These are phyloP conservation scores for Oreochromis mossambicus DNA, from an alignment of 2,797 vertebrate genomes.

Conservation along the genomic window DNA sequence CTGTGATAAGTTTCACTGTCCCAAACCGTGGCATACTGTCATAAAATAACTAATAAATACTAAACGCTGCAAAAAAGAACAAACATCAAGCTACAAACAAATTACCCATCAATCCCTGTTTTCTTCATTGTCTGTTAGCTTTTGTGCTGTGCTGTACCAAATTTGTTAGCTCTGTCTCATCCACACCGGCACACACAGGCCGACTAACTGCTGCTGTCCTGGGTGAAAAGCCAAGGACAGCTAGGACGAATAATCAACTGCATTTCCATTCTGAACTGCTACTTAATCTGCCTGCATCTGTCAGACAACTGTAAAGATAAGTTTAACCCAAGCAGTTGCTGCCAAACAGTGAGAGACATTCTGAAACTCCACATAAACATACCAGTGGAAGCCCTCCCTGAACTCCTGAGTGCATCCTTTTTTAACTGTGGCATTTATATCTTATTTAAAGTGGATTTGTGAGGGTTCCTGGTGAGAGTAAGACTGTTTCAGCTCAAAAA, in stretches of 20 bases:
- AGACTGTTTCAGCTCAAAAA: background rate
- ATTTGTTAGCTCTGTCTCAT: background rate
- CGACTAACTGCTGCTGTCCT: background rate
- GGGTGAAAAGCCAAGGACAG: slow-evolving; percentile 42
- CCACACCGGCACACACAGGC: background rate
- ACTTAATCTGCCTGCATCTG: slow-evolving; percentile 37
- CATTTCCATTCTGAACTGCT: slow-evolving; percentile 28
- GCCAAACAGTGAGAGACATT: slow-evolving; percentile 35
- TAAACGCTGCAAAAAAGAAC: background rate
- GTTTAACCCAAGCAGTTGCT: slow-evolving; percentile 49
- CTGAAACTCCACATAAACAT: slow-evolving; percentile 42
- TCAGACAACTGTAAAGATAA: slow-evolving; percentile 65
- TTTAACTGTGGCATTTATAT: slow-evolving; percentile 29
- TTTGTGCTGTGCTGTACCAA: background rate
- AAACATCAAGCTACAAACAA: background rate
- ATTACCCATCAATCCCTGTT: background rate
- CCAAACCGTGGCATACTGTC: background rate
- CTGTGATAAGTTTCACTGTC: background rate
- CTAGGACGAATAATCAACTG: slow-evolving; percentile 29
- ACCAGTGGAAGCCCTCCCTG: slow-evolving; percentile 1
- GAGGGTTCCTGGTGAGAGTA: background rate
- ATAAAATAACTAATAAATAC: background rate
- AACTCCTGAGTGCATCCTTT: slow-evolving; percentile 7
- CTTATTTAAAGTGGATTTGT: background rate
- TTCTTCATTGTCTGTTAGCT: background rate